Evolutionary conservation across 2,113 vertebrate genomes (phyloP), one percentile per base, ranked within the genome.

Genomic region (Psophia crepitans): DNA sequence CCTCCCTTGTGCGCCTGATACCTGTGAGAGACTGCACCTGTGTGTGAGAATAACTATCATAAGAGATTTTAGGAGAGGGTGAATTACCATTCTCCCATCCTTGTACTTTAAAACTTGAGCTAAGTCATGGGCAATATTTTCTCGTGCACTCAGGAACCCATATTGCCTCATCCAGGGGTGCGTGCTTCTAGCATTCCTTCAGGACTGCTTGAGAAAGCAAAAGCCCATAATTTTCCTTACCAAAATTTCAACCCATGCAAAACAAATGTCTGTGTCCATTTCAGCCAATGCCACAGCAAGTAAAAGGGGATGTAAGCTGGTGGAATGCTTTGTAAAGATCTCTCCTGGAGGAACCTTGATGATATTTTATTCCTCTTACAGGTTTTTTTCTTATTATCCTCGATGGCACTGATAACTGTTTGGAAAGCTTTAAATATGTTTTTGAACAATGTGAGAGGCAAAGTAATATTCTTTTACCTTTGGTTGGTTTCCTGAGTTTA

Each of bases 151-250:
- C 9, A 46, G 20, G 51, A 65, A 8, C 5, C 4, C 20, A 14
- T 7, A 8, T 13, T 74, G 13, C 30, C 15, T 74, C 32, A 54
- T 49, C 6, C 6, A 35, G 1, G 2, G 2, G 1, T 39, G 2
- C 30, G 28, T 88, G 2, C 4, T 73, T 61, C 44, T 37, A 33
- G 3, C 7, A 53, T n/a, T 63, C 15, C 5, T 75, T 81, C 51
- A 56, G 63, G 63, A 30, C 9, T 78, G 14, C 28, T 33, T 46
- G 13, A 35, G 48, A 44, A 83, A 77, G 3, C 11, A 75, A 48
- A 71, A 57, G 4, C 0, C 14, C 3, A 11, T 51, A 1, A 30
- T 71, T 75, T 88, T 79, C 32, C 26, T 51, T 23, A 64, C 8
- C 33, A 77, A 77, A 80, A 58, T 54, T 24, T 32, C 54, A 71